Evolutionary conservation across 2,797 vertebrate genomes (phyloP).

Genomic region (Astyanax mexicanus): DNA sequence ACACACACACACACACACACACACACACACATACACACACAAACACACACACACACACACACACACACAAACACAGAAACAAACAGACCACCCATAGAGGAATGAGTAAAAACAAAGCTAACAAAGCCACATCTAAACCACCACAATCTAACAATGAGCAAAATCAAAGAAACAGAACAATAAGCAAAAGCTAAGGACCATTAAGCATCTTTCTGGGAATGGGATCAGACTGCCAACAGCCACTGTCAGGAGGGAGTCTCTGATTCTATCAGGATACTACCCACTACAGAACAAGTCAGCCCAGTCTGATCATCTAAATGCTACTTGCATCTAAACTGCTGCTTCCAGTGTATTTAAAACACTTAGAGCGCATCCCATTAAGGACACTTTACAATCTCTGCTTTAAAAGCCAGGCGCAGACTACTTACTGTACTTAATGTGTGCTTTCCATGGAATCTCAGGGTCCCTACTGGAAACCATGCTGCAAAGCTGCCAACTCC

Average conservation of each 20-base stretch:
- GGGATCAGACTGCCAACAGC: conserved; percentile 6
- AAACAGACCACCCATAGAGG: conserved; percentile 44
- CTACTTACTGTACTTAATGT: not conserved
- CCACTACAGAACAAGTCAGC: not conserved
- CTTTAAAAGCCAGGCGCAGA: not conserved
- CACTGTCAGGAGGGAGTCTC: conserved; percentile 18
- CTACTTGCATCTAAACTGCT: not conserved
- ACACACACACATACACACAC: conserved; percentile 30
- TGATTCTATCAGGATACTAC: conserved; percentile 14
- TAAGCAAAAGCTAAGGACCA: conserved; percentile 7
- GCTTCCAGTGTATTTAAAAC: not conserved
- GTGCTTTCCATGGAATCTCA: not conserved
- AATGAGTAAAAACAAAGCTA: conserved; percentile 11
- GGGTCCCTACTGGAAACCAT: not conserved
- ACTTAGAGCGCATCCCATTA: not conserved
- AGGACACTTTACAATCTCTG: not conserved
- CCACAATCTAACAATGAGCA: conserved; percentile 8
- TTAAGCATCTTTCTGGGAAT: conserved; percentile 30
- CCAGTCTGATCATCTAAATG: not conserved
- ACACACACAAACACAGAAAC: conserved; percentile 32
- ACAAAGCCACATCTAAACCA: conserved; percentile 30
- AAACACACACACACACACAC: conserved; percentile 24
- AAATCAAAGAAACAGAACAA: conserved; percentile 29
- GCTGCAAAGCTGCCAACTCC: not conserved
- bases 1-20: conserved; percentile 30